Conservation (phyloP, 2,797 vertebrate species). For the Hypotaenidia philippensis region DNA sequence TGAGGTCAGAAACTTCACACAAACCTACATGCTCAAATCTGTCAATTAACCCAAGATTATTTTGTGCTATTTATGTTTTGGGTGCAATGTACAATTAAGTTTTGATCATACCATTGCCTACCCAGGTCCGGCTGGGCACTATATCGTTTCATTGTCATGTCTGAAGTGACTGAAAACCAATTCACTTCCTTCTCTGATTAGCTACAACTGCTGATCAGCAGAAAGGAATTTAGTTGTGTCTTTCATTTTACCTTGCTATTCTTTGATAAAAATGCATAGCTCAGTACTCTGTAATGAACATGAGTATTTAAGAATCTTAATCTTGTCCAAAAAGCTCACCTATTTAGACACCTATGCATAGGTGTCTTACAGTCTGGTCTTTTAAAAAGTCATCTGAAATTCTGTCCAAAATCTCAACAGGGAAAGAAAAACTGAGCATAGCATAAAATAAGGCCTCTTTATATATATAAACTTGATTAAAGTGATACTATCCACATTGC, state of each 20-base stretch:
- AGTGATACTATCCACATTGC: not conserved
- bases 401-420: not conserved
- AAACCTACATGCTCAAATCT: not conserved
- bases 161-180: fast-evolving
- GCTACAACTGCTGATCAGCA: not conserved
- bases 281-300: not conserved
- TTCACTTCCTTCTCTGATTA: not conserved
- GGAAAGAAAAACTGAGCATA: not conserved
- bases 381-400: not conserved
- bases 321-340: not conserved
- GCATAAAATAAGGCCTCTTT: not conserved
- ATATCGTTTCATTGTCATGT: not conserved
- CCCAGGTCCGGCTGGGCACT: not conserved
- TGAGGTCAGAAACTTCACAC: not conserved
- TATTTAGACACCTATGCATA: not conserved
- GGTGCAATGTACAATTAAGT: not conserved
- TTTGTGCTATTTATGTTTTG: not conserved
- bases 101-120: not conserved
- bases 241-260: not conserved
- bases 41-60: not conserved
- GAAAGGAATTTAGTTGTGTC: not conserved
- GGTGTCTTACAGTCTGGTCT: not conserved
- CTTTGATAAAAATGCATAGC: not conserved
- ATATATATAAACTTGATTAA: not conserved
- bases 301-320: not conserved